Conservation (phyloP, 2,797 vertebrate genomes). For the Neosalanx taihuensis region DNA sequence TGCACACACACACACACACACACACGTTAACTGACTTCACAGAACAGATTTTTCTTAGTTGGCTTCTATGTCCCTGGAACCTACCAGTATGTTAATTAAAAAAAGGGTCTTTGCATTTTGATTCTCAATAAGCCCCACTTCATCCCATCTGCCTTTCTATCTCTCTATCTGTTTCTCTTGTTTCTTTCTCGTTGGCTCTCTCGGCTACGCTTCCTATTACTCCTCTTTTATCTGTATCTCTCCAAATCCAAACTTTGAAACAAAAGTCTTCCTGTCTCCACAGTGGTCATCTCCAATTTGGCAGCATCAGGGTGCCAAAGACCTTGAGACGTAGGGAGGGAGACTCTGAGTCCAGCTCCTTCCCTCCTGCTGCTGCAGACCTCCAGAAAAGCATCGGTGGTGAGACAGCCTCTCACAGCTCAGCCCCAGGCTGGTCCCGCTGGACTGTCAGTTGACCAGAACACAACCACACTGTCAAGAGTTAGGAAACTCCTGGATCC, state of each 20-base stretch:
- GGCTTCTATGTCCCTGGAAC: not conserved
- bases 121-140: not conserved
- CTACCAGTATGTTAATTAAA: not conserved
- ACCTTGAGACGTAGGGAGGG: slow-evolving; percentile 45
- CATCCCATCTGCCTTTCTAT: slow-evolving; percentile 29
- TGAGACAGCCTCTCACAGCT: slow-evolving; percentile 10
- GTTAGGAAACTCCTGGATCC: not conserved
- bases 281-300: slow-evolving; percentile 12
- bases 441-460: slow-evolving; percentile 33
- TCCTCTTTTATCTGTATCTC: not conserved
- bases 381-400: slow-evolving; percentile 11
- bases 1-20: slow-evolving; percentile 5
- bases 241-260: not conserved
- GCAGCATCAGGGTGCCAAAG: slow-evolving; percentile 28
- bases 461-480: slow-evolving; percentile 21
- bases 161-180: slow-evolving; percentile 2
- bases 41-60: slow-evolving; percentile 1
- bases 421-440: slow-evolving; percentile 12
- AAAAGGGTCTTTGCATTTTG: not conserved
- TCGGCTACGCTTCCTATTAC: not conserved
- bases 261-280: slow-evolving; percentile 29
- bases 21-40: slow-evolving; percentile 24
- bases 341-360: slow-evolving; percentile 22
- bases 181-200: slow-evolving; percentile 15
- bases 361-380: not conserved